Conservation (phyloP, 2,113 vertebrate species). For the Marmota flaviventris region DNA sequence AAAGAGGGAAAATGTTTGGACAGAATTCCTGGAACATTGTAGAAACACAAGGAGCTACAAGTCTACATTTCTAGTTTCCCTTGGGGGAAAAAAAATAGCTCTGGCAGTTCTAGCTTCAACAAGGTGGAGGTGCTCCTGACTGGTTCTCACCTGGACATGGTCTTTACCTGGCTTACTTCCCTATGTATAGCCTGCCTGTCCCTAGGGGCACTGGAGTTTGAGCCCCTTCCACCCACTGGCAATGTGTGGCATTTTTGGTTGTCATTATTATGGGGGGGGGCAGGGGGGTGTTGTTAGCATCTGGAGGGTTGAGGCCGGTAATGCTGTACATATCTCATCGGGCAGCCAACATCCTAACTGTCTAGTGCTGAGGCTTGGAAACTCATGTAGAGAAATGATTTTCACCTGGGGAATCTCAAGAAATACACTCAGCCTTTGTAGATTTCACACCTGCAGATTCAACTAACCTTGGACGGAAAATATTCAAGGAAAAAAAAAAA, state of each 20-base stretch:
- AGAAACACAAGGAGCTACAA: not conserved
- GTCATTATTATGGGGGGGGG: not conserved
- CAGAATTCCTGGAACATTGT: too few species aligned
- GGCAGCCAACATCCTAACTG: not conserved
- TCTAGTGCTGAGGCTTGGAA: not conserved
- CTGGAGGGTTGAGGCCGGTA: not conserved
- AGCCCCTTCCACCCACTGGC: not conserved
- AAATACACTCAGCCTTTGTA: not conserved
- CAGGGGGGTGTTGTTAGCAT: not conserved
- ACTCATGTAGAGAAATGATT: not conserved
- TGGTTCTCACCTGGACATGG: not conserved
- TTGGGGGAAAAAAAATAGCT: not conserved
- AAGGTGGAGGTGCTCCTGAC: not conserved
- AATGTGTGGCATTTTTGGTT: not conserved
- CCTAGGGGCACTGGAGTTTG: not conserved
- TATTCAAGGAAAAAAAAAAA: not conserved
- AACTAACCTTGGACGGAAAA: not conserved
- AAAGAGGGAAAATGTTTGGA: not conserved
- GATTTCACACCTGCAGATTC: not conserved
- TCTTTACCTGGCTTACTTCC: not conserved
- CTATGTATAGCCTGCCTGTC: not conserved
- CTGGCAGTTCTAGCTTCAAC: not conserved
- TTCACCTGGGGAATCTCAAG: conserved; percentile 15
- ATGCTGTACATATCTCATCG: not conserved
- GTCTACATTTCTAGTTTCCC: not conserved